Evolutionary conservation across 2,113 vertebrate species (phyloP), one percentile per base, ranked within the genome.

Genomic region (Pelecanoides urinatrix): DNA sequence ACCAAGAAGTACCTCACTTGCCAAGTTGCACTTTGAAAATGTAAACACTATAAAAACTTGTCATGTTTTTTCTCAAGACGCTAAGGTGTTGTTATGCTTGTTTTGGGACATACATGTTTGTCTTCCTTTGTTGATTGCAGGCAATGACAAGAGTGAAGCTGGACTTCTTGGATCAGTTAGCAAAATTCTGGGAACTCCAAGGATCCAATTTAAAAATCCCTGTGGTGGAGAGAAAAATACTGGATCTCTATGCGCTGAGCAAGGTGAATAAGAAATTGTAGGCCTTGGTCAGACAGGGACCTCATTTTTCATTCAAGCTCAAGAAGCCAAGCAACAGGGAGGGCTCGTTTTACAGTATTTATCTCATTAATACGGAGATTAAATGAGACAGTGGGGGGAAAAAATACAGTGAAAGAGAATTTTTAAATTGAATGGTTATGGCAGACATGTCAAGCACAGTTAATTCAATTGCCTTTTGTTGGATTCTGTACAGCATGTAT

Each of bases 151-250:
- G 99, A 95, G 99, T 99, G 72, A 99, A 99, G 97, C 97, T 99
- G 90, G 99, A 99, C 97, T 99, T 99, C 95, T 96, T 99, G 97
- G 99, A 99, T 98, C 99, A 99, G 94, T 98, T 99, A 65, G 99
- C 99, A 96, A 99, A 99, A 97, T 99, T 99, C 96, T 99, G 99
- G 99, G 99, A 99, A 92, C 98, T 99, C 84, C 99, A 99, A 72
- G 99, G 99, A 86, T 99, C 99, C 71, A 99, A 98, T 89, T 97
- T 99, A 73, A 99, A 99, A 89, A 99, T 99, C 71, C 99, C 99
- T 29, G 99, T 99, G 50, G 99, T 99, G 27, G 99, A 99, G 96
- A 98, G 99, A 83, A 99, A 99, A 96, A 98, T 99, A 34, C 95
- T 99, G 96, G 99, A 99, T 95, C 98, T 99, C 22, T 99, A 99